A percentile compares a stretch with the other conserved stretches of the same genome.
These are phyloP conservation scores for Ophiothrix spiculata DNA, from an alignment of 35 echinoderm and acorn worm species.

Conservation along the genomic window DNA sequence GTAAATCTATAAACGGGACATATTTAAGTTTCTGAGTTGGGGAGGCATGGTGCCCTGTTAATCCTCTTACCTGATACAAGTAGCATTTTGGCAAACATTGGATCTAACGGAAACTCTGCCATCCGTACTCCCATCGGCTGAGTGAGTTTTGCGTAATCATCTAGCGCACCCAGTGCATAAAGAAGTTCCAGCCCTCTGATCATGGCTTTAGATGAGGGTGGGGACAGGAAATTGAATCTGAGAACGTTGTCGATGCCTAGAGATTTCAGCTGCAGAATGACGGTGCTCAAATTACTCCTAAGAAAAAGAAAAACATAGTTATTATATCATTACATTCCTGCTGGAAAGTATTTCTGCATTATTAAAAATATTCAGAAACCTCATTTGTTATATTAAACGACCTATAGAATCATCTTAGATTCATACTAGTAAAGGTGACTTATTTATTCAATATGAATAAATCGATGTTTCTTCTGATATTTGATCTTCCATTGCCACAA, in stretches of 20 bases:
- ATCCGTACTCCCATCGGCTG: slow-evolving; percentile 87
- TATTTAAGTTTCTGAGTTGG: too few relatives aligned
- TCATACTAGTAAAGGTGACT: too few relatives aligned
- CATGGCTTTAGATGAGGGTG: slow-evolving; percentile 94
- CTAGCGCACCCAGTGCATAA: slow-evolving; percentile 85
- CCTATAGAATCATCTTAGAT: too few relatives aligned
- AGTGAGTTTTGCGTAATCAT: slow-evolving; percentile 76
- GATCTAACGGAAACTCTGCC: slow-evolving; percentile 91
- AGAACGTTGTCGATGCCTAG: slow-evolving; percentile 96
- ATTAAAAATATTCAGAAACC: too few relatives aligned
- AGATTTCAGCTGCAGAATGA: slow-evolving; percentile 91
- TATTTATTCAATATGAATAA: too few relatives aligned
- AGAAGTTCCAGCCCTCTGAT: slow-evolving; percentile 88
- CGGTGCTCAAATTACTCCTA: slow-evolving; percentile 79
- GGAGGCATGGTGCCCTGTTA: too few relatives aligned
- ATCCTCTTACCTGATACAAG: slow-evolving; percentile 90
- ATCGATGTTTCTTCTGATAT: too few relatives aligned
- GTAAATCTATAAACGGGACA: too few relatives aligned
- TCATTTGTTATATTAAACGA: too few relatives aligned
- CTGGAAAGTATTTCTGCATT: too few relatives aligned
- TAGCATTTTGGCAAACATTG: slow-evolving; percentile 89
- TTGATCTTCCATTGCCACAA: too few relatives aligned
- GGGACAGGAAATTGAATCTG: slow-evolving; percentile 88
- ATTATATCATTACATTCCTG: too few relatives aligned
- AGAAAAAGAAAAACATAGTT: neutral